Evolutionary conservation across 2,888 invertebrate species (phyloP), one percentile per base, ranked within the genome.

Genomic region (Drosophila phalerata): DNA sequence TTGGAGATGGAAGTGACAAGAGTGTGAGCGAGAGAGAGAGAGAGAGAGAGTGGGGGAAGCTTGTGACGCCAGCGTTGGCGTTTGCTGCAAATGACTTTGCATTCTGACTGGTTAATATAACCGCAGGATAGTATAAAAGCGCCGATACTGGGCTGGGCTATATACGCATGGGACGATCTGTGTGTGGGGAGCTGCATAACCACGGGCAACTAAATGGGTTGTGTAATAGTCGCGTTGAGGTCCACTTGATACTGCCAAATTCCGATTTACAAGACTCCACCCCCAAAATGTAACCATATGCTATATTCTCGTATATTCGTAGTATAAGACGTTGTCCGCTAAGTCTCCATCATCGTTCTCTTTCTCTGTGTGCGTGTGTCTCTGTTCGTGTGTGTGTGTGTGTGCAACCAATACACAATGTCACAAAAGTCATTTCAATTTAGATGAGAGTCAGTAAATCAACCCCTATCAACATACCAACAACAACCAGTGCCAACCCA

Each of bases 401-500:
- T 78, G 84, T 68, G 70, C 79, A 81, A 81, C 88, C 79, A 83
- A 84, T 85, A 85, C 77, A 81, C 83, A 80, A 78, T 83, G 81
- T 84, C 83, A 77, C 77, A 87, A 83, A 92, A 92, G 91, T 92
- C 91, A 92, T 84, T 91, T 91, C 90, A 89, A 90, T 91, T 92
- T 91, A 87, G 90, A 87, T 85, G 89, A 82, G 90, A 92, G 92
- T 92, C 92, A 92, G 88, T 89, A 92, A 92, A 92, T 92, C 92
- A 92, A 92, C 92, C 92, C 92, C 91, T 91, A 90, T 91, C 88
- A 89, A 85, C 84, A 85, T 81, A 81, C 88, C 88, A 87, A 85
- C 88, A 85, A 84, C 79, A 77, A 77, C 61, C 85, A 71, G 76
- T 15, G 15, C 38, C 38, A 38, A 17, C 85, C 65, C 63, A 77